phyloP scores from a whole-genome alignment of 2,797 vertebrate genomes.

The Mormyrops attenuatus region DNA sequence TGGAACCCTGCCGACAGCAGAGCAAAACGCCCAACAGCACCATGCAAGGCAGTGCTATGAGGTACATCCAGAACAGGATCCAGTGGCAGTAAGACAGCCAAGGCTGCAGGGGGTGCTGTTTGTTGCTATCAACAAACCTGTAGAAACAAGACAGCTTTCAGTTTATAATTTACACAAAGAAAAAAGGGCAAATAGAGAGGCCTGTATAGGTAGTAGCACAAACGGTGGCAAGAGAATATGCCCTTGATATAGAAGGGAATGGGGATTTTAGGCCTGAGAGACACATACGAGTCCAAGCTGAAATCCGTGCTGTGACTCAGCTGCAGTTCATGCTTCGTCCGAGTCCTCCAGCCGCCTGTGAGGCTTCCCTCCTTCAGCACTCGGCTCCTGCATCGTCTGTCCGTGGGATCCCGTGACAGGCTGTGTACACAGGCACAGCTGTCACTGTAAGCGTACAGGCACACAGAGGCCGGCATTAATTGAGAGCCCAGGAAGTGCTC shows the following conservation, averaged over 20 bases:
- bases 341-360: not conserved
- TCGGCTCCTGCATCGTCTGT: not conserved
- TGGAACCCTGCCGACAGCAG: slow-evolving; percentile 41
- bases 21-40: slow-evolving; percentile 41
- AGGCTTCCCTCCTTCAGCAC: not conserved
- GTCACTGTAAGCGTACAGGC: not conserved
- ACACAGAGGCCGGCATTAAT: not conserved
- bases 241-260: not conserved
- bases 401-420: not conserved
- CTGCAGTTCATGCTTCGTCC: not conserved
- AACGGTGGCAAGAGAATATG: not conserved
- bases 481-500: not conserved
- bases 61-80: slow-evolving; percentile 41
- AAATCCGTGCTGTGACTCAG: slow-evolving; percentile 19
- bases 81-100: slow-evolving; percentile 47
- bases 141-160: not conserved
- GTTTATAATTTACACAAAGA: not conserved
- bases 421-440: not conserved
- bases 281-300: slow-evolving; percentile 17
- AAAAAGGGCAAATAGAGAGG: not conserved
- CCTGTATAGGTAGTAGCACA: not conserved
- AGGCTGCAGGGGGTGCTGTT: slow-evolving; percentile 36
- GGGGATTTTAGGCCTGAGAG: not conserved
- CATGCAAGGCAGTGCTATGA: slow-evolving; percentile 46
- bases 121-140: slow-evolving; percentile 40